A percentile compares a stretch with the other conserved stretches of the same genome.
These are phyloP conservation scores for Anomalospiza imberbis DNA, from an alignment of 2,797 vertebrate genomes.

Conservation along the genomic window DNA sequence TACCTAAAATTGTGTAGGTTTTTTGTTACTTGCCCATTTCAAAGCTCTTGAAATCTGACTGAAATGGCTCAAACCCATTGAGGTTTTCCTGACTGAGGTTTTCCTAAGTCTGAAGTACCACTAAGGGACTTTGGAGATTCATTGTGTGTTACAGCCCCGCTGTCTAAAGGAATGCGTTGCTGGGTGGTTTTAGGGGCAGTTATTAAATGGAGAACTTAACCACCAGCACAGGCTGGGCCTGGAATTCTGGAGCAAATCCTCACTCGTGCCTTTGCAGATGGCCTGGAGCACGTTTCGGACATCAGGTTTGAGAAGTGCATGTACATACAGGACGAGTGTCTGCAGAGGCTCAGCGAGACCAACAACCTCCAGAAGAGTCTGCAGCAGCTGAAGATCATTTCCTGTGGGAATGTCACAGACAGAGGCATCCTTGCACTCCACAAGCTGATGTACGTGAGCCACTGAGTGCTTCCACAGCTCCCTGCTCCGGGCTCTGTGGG, in stretches of 20 bases:
- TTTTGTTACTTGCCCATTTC: not conserved
- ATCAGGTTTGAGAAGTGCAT: conserved; percentile 88
- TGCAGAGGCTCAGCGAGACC: conserved; percentile 84
- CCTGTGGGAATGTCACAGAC: conserved; percentile 92
- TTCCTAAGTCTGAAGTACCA: not conserved
- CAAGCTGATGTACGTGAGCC: conserved; percentile 77
- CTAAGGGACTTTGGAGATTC: not conserved
- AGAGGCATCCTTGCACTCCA: conserved; percentile 85
- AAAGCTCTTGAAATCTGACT: not conserved
- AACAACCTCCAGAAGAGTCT: conserved; percentile 84
- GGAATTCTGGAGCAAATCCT: not conserved
- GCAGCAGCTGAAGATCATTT: conserved; percentile 83
- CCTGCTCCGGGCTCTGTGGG: not conserved
- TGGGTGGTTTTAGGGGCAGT: not conserved
- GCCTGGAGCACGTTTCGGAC: conserved; percentile 84
- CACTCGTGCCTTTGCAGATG: conserved; percentile 73
- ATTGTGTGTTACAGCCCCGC: not conserved
- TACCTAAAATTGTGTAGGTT: not conserved
- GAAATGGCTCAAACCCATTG: not conserved
- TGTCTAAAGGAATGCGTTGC: not conserved
- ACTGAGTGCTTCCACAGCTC: accelerated
- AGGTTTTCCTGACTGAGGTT: not conserved
- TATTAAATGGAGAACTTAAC: not conserved
- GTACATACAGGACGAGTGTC: conserved; percentile 89
- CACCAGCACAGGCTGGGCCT: not conserved